A percentile compares a stretch with the other conserved stretches of the same genome.
Conservation (phyloP, 2,888 invertebrate species). For the Catotricha subobsoleta region DNA sequence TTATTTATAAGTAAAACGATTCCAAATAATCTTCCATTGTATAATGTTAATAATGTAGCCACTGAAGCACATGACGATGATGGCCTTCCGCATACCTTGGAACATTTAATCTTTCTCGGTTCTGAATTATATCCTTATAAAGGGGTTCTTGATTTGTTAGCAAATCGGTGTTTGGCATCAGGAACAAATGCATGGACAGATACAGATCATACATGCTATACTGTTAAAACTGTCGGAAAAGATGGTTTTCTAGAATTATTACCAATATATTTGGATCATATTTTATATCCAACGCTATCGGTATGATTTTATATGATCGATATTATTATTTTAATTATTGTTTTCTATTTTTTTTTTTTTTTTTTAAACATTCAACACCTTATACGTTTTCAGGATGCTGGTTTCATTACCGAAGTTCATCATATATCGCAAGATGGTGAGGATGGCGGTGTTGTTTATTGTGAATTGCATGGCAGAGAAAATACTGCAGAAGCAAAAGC, state of each 20-base stretch:
- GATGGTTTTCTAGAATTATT: constrained; percentile 76
- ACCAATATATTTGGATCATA: constrained; percentile 81
- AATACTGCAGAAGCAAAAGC: constrained; percentile 59
- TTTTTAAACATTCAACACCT: too few relatives aligned
- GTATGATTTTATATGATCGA: too few relatives aligned
- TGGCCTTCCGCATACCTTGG: constrained; percentile 81
- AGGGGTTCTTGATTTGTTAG: constrained; percentile 71
- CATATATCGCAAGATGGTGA: constrained; percentile 76
- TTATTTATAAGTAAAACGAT: too few relatives aligned
- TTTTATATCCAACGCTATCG: constrained; percentile 65
- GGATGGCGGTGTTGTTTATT: constrained; percentile 89
- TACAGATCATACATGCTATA: constrained; percentile 77
- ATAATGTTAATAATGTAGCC: constrained; percentile 33
- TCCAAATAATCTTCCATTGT: too few relatives aligned
- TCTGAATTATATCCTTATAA: constrained; percentile 80
- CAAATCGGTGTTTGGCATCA: constrained; percentile 75
- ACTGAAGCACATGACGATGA: constrained; percentile 86
- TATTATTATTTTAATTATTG: neutral
- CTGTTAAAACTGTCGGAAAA: constrained; percentile 69
- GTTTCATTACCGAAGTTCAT: constrained; percentile 78
- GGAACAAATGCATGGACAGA: constrained; percentile 86
- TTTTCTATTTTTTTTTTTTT: too few relatives aligned
- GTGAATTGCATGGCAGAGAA: constrained; percentile 81
- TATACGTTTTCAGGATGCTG: constrained; percentile 41
- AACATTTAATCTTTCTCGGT: constrained; percentile 80